Evolutionary conservation across 2,888 invertebrate species (phyloP).

Genomic region (Lasioglossum pauxillum): DNA sequence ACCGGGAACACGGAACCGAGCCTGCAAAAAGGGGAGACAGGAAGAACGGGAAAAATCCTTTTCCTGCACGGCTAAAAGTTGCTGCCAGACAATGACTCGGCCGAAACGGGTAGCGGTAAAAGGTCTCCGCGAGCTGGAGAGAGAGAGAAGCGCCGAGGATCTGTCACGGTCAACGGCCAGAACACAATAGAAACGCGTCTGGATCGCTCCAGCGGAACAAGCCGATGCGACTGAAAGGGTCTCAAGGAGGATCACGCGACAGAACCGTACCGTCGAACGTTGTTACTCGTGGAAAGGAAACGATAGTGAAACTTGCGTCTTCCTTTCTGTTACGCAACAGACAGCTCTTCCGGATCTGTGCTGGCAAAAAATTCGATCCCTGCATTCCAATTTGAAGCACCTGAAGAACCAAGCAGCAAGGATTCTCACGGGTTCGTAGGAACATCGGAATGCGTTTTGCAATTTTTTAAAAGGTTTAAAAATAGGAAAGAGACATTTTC

Average conservation of each 20-base stretch:
- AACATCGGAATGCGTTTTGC: neutral
- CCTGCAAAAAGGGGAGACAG: neutral
- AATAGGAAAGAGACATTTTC: neutral
- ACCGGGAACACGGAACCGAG: slow-evolving; percentile 4
- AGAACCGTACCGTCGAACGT: neutral
- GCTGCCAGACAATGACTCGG: slow-evolving; percentile 19
- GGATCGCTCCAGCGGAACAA: slow-evolving; percentile 38
- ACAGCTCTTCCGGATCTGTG: neutral
- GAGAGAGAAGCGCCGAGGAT: slow-evolving; percentile 26
- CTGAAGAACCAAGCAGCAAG: neutral
- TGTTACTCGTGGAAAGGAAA: neutral
- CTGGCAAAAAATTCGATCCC: neutral
- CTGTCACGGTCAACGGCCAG: slow-evolving; percentile 57
- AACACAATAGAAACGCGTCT: slow-evolving; percentile 59
- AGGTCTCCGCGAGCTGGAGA: neutral
- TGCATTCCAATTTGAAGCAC: neutral
- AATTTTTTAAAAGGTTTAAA: neutral
- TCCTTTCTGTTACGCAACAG: neutral
- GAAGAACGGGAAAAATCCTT: slow-evolving; percentile 33
- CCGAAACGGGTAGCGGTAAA: slow-evolving; percentile 50
- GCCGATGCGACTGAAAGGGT: slow-evolving; percentile 17
- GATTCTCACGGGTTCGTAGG: neutral
- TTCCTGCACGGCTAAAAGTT: slow-evolving; percentile 15
- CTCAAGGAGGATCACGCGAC: neutral
- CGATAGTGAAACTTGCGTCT: neutral